Evolutionary conservation across 2,797 vertebrate genomes (phyloP).

Genomic region (Eleutherodactylus coqui): DNA sequence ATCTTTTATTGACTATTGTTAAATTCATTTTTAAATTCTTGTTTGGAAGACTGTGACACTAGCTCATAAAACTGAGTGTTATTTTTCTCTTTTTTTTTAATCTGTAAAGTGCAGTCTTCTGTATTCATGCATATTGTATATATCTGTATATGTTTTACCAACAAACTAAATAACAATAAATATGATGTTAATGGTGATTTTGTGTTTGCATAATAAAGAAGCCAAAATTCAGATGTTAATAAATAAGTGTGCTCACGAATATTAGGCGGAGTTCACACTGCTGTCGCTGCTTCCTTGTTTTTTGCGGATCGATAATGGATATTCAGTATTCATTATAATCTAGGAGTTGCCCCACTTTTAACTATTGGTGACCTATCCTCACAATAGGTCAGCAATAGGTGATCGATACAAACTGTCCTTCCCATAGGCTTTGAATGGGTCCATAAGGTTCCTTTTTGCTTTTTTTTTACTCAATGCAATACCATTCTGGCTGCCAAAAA

Average conservation of each 20-base stretch:
- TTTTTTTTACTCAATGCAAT: too few species aligned
- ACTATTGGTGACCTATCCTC: too few species aligned
- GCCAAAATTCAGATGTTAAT: not conserved
- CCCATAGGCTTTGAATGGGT: too few species aligned
- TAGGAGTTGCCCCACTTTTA: too few species aligned
- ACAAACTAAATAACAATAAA: slow-evolving; percentile 99
- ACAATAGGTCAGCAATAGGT: too few species aligned
- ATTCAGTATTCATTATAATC: too few species aligned
- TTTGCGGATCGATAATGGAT: too few species aligned
- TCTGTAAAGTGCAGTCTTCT: slow-evolving; percentile 99
- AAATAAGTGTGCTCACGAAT: not conserved
- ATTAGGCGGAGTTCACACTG: too few species aligned
- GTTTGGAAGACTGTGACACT: slow-evolving; percentile 95
- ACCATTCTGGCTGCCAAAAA: too few species aligned
- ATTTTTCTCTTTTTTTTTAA: slow-evolving; percentile 85
- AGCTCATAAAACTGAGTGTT: slow-evolving; percentile 91
- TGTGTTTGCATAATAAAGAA: slow-evolving; percentile 50
- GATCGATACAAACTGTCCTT: too few species aligned
- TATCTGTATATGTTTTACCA: slow-evolving; percentile 99
- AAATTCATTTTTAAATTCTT: slow-evolving; percentile 93
- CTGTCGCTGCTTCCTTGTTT: too few species aligned
- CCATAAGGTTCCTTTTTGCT: too few species aligned
- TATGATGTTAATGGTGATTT: slow-evolving; percentile 96
- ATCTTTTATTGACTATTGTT: slow-evolving; percentile 84
- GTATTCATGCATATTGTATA: slow-evolving; percentile 99